phyloP scores from a whole-genome alignment of 92 coral and sea anemone genomes.

The Diadumene lineata region DNA sequence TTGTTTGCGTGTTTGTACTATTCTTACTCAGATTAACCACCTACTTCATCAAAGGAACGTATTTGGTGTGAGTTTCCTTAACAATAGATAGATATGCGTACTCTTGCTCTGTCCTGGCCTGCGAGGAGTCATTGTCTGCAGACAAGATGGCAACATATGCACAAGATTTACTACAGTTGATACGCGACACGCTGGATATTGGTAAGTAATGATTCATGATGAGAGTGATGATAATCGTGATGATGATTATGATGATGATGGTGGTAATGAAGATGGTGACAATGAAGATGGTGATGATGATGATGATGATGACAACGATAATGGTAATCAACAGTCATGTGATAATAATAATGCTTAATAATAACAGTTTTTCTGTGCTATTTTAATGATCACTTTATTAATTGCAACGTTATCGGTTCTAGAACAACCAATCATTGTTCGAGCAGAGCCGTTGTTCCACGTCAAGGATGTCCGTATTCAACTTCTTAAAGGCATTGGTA shows the following conservation, averaged over 20 bases:
- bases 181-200: slow-evolving; percentile 77
- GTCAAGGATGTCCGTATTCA: slow-evolving; percentile 81
- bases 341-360: background rate
- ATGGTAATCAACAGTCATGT: background rate
- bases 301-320: background rate
- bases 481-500: slow-evolving; percentile 85
- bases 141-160: slow-evolving; percentile 76
- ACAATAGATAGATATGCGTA: slow-evolving; percentile 61
- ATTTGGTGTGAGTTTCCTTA: background rate
- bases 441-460: slow-evolving; percentile 89
- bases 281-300: background rate
- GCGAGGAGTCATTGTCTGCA: slow-evolving; percentile 67
- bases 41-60: background rate
- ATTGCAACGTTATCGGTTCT: background rate
- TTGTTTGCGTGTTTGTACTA: too few relatives aligned
- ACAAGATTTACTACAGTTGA: slow-evolving; percentile 81
- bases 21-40: background rate
- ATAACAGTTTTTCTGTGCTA: background rate
- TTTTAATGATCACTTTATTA: too few relatives aligned
- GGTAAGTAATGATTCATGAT: slow-evolving; percentile 1
- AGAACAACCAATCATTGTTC: slow-evolving; percentile 78
- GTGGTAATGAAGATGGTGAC: background rate
- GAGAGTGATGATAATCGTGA: background rate
- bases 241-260: slow-evolving; percentile 8
- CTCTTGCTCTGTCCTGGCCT: slow-evolving; percentile 86